These are phyloP conservation scores for Dasypogon diadema DNA, from an alignment of 2,888 invertebrate species.

Conservation along the genomic window DNA sequence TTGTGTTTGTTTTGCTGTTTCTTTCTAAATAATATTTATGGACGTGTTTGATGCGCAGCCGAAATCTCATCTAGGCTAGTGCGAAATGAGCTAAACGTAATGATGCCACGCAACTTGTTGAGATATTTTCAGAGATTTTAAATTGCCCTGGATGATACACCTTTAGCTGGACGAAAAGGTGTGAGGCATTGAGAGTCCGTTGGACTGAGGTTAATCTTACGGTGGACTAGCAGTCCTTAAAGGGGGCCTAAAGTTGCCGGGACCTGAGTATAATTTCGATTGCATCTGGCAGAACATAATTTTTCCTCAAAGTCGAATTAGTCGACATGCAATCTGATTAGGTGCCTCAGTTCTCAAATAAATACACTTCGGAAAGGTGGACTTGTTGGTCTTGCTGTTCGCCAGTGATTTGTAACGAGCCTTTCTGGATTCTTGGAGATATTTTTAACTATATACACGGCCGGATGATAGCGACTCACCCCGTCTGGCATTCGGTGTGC, in stretches of 20 bases:
- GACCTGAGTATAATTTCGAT: conserved; percentile 58
- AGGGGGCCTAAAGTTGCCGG: conserved; percentile 52
- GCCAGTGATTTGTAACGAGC: conserved; percentile 49
- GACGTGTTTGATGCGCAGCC: conserved; percentile 20
- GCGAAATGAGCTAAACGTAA: background rate
- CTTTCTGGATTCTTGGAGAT: conserved; percentile 37
- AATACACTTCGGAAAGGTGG: conserved; percentile 49
- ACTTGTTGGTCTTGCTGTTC: conserved; percentile 23
- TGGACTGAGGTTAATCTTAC: conserved; percentile 7
- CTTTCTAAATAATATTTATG: background rate
- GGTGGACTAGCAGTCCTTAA: conserved; percentile 49
- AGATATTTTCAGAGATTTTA: conserved; percentile 32
- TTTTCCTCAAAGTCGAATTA: conserved; percentile 61
- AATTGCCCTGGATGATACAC: conserved; percentile 29
- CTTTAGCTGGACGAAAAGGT: conserved; percentile 20
- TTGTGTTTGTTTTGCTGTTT: background rate
- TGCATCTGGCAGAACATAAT: conserved; percentile 60
- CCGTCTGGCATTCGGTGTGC: background rate
- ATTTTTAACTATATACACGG: conserved; percentile 28
- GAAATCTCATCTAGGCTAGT: conserved; percentile 41
- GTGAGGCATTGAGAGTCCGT: conserved; percentile 12
- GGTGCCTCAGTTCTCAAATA: conserved; percentile 53
- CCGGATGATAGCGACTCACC: conserved; percentile 36
- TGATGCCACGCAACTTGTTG: conserved; percentile 30
- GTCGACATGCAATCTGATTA: conserved; percentile 61